These are phyloP conservation scores for Trachythela sp. DNA, from an alignment of 64 coral and sea anemone genomes.

Conservation along the genomic window DNA sequence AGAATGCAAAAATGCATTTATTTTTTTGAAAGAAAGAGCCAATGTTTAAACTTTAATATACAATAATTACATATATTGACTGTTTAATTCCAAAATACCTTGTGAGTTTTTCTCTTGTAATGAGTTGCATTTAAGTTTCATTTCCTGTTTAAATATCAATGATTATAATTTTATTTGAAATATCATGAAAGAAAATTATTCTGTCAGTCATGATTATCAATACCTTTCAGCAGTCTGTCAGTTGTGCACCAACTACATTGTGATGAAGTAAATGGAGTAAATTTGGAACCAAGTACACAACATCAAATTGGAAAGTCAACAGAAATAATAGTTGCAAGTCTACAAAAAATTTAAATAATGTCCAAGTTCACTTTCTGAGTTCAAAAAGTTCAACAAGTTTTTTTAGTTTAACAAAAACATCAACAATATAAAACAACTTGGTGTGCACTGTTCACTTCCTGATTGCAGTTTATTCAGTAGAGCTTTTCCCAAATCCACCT, in stretches of 20 bases:
- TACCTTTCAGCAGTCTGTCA: no score
- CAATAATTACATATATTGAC: background rate
- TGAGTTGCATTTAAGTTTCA: background rate
- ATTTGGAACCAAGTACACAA: background rate
- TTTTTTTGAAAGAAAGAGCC: conserved; percentile 32
- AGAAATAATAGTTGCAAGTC: background rate
- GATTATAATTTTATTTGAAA: background rate
- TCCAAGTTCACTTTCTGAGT: no score
- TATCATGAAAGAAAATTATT: no score
- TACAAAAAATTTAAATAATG: no score
- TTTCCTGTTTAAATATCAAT: background rate
- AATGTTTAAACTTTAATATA: background rate
- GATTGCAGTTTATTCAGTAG: background rate
- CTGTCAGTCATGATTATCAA: no score
- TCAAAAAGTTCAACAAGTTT: no score
- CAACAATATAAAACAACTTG: no score
- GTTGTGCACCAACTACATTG: no score
- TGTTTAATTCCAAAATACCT: no score
- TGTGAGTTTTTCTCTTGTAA: background rate
- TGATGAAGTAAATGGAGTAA: background rate
- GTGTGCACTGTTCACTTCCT: background rate
- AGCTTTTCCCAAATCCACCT: background rate
- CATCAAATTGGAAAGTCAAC: background rate
- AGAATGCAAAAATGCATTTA: conserved; percentile 52
- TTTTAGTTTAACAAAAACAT: no score